These are phyloP conservation scores for Lasioglossum malachurum DNA, from an alignment of 2,888 invertebrate species.

Conservation along the genomic window DNA sequence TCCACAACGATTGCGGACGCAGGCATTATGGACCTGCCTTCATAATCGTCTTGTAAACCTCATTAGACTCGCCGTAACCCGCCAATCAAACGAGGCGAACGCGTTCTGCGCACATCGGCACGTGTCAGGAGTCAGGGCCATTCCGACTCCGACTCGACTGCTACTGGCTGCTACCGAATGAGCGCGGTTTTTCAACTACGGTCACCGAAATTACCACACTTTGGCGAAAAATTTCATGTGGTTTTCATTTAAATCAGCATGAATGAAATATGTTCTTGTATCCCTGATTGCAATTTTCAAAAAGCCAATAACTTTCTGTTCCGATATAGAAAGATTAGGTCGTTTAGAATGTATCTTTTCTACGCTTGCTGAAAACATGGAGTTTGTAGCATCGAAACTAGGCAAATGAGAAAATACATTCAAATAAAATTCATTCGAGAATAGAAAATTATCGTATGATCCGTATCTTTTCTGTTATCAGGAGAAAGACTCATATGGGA, in stretches of 20 bases:
- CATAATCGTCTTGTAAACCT: constrained; percentile 27
- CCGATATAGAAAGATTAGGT: neutral
- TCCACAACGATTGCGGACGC: constrained; percentile 22
- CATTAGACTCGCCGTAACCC: constrained; percentile 21
- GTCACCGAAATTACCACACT: neutral
- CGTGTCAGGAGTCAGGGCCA: constrained; percentile 21
- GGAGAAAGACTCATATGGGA: constrained; percentile 99
- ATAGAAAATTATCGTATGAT: neutral
- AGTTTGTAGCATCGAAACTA: neutral
- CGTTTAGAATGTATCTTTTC: neutral
- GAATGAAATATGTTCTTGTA: neutral
- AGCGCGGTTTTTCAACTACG: neutral
- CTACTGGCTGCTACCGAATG: neutral
- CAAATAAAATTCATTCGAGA: neutral
- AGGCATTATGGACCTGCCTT: constrained; percentile 58
- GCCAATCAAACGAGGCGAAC: constrained; percentile 30
- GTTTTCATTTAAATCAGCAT: too few relatives aligned
- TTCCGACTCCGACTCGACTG: neutral
- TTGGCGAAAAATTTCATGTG: neutral
- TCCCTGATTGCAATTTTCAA: neutral
- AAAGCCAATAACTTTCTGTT: neutral
- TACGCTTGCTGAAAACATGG: neutral
- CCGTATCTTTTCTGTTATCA: constrained; percentile 83
- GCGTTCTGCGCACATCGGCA: neutral
- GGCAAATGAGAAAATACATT: neutral